Evolutionary conservation across 2,888 invertebrate species (phyloP).

Genomic region (Xylocampa areola): DNA sequence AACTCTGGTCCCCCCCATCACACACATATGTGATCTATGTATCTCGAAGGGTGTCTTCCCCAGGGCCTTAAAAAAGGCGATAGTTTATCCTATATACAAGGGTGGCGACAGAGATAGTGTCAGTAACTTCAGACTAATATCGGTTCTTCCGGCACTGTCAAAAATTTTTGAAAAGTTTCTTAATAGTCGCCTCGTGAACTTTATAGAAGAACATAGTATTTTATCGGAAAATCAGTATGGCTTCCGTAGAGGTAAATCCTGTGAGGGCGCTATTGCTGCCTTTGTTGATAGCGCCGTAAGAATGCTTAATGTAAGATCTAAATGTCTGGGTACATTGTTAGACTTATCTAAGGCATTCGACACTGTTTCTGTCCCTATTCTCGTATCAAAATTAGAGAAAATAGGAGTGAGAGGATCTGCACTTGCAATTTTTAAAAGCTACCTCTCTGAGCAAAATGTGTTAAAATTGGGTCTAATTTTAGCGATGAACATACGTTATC

Average conservation of each 20-base stretch:
- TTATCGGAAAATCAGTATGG: background rate
- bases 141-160: constrained; percentile 1
- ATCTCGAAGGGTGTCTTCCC: constrained; percentile 2
- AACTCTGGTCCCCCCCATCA: background rate
- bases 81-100: constrained; percentile 2
- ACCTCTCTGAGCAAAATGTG: constrained; percentile 3
- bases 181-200: background rate
- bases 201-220: background rate
- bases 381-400: background rate
- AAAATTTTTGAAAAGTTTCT: constrained; percentile 1
- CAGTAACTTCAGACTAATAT: background rate
- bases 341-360: constrained; percentile 5
- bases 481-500: background rate
- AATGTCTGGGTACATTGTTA: constrained; percentile 2
- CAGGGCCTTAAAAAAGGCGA: background rate
- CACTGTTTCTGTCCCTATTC: too few relatives aligned
- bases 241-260: too few relatives aligned
- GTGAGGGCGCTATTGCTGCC: constrained; percentile 6
- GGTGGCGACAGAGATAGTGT: background rate
- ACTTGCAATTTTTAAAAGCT: background rate
- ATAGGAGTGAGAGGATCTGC: constrained; percentile 2
- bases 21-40: constrained; percentile 2
- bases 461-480: background rate
- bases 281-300: constrained; percentile 1
- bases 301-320: background rate